Evolutionary conservation across 2,888 invertebrate species (phyloP).

Genomic region (Drosophila peninsularis): DNA sequence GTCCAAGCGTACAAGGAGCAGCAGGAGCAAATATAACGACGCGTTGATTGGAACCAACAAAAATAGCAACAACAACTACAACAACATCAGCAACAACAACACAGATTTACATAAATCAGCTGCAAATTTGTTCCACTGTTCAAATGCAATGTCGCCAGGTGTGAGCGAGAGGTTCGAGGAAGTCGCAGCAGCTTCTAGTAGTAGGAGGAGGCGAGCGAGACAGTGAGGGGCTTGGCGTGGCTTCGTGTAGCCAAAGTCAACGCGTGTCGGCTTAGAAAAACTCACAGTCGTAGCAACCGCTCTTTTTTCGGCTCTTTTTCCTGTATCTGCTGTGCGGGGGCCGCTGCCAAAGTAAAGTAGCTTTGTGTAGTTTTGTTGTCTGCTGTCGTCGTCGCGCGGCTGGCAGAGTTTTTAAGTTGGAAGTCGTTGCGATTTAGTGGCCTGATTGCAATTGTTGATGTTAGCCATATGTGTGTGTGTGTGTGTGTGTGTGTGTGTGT

Average conservation of each 20-base stretch:
- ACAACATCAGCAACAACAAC: slow-evolving; percentile 40
- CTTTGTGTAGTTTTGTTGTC: slow-evolving; percentile 63
- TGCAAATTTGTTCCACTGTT: slow-evolving; percentile 79
- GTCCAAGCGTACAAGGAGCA: slow-evolving; percentile 20
- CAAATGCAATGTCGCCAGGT: slow-evolving; percentile 73
- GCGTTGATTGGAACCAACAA: slow-evolving; percentile 55
- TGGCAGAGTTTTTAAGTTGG: slow-evolving; percentile 26
- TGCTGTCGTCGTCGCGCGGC: slow-evolving; percentile 50
- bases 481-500: slow-evolving; percentile 8
- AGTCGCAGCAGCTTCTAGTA: slow-evolving; percentile 71
- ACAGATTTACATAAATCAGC: slow-evolving; percentile 78
- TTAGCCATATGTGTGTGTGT: slow-evolving; percentile 2
- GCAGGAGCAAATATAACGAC: slow-evolving; percentile 37
- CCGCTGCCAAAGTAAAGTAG: slow-evolving; percentile 72
- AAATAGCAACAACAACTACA: too few relatives aligned
- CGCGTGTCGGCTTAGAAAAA: slow-evolving; percentile 78
- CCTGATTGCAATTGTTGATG: slow-evolving; percentile 55
- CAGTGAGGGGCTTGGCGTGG: slow-evolving; percentile 4
- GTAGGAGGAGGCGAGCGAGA: neutral
- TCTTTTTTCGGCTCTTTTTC: slow-evolving; percentile 30
- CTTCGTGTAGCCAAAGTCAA: slow-evolving; percentile 67
- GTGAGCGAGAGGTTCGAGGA: slow-evolving; percentile 76
- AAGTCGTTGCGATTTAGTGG: slow-evolving; percentile 59
- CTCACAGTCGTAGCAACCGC: slow-evolving; percentile 55
- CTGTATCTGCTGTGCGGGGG: slow-evolving; percentile 64